phyloP scores from a whole-genome alignment of 2,888 invertebrate species.

The Dryobota labecula region DNA sequence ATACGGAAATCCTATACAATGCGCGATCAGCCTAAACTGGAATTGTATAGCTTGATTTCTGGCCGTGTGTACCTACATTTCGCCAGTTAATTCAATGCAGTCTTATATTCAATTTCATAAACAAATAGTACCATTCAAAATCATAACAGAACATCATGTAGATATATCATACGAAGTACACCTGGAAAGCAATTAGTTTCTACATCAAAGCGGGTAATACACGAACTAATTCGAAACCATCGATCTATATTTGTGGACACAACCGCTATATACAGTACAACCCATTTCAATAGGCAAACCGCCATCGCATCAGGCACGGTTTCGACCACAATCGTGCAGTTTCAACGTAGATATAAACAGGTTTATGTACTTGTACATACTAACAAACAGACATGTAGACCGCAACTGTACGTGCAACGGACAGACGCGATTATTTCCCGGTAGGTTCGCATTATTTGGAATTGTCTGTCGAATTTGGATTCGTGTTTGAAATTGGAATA shows the following conservation, averaged over 20 bases:
- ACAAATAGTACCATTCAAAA: background rate
- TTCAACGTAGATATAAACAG: constrained; percentile 17
- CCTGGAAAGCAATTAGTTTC: background rate
- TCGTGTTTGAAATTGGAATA: constrained; percentile 1
- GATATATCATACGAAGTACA: background rate
- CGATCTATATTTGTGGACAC: background rate
- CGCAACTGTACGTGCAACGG: constrained; percentile 19
- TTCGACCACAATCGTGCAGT: constrained; percentile 35
- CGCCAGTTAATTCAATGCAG: background rate
- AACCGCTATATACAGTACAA: background rate
- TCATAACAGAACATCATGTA: background rate
- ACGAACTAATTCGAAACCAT: constrained; percentile 19
- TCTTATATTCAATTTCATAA: background rate
- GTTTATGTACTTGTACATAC: background rate
- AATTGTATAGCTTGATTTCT: too few species aligned
- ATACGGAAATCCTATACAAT: too few species aligned
- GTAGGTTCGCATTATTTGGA: constrained; percentile 12
- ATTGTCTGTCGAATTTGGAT: constrained; percentile 1
- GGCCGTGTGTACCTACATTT: background rate
- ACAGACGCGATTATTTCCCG: constrained; percentile 13
- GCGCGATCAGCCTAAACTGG: too few species aligned
- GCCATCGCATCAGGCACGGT: constrained; percentile 36
- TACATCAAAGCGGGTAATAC: constrained; percentile 13
- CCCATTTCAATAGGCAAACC: constrained; percentile 23
- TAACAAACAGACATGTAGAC: constrained; percentile 23